These are phyloP conservation scores for Campopleginae sp. DNA, from an alignment of 2,888 invertebrate species.

Conservation along the genomic window DNA sequence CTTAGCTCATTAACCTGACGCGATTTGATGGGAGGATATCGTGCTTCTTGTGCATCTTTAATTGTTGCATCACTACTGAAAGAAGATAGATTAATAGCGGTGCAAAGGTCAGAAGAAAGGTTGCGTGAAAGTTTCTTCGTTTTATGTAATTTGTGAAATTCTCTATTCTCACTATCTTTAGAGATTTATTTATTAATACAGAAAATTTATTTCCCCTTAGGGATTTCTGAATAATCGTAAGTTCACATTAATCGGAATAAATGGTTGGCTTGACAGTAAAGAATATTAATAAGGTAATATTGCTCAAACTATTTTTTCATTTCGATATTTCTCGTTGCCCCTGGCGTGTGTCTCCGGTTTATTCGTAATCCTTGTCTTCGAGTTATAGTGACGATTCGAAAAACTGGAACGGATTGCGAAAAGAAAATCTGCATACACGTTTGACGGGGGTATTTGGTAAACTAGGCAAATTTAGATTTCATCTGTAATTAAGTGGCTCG, in stretches of 20 bases:
- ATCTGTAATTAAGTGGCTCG: slow-evolving; percentile 7
- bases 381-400: slow-evolving; percentile 10
- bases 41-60: slow-evolving; percentile 21
- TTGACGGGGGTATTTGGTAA: slow-evolving; percentile 9
- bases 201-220: no score
- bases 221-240: no score
- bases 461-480: neutral
- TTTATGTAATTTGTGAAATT: slow-evolving; percentile 11
- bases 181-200: neutral
- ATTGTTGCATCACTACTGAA: slow-evolving; percentile 31
- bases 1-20: neutral
- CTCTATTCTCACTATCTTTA: slow-evolving; percentile 7
- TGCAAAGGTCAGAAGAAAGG: slow-evolving; percentile 17
- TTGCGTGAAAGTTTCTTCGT: neutral
- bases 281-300: no score
- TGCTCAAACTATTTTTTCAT: neutral
- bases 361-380: neutral
- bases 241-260: no score
- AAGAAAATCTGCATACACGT: slow-evolving; percentile 27
- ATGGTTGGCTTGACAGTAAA: no score
- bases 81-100: neutral
- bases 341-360: neutral
- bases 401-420: slow-evolving; percentile 18
- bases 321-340: neutral
- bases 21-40: slow-evolving; percentile 6